These are phyloP conservation scores for Oscheius sp. DNA, from an alignment of 1,140 invertebrate genomes.

Conservation along the genomic window DNA sequence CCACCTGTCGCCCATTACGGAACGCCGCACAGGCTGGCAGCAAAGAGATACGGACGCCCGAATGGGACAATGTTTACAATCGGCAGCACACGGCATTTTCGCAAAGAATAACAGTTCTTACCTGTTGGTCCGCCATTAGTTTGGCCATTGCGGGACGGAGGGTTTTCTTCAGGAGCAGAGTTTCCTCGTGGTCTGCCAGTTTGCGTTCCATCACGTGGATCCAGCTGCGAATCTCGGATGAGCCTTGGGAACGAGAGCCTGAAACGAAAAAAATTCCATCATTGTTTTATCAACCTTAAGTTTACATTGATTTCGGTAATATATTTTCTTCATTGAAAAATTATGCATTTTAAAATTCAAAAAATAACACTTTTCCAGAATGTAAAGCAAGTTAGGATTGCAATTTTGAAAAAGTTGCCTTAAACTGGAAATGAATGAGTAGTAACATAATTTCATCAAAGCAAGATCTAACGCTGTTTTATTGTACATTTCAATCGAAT, in stretches of 20 bases:
- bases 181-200: conserved; percentile 5
- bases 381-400: too few relatives aligned
- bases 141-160: neutral
- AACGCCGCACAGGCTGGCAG: neutral
- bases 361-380: too few relatives aligned
- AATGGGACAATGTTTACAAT: too few relatives aligned
- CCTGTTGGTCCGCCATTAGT: conserved; percentile 24
- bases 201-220: conserved; percentile 8
- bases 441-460: too few relatives aligned
- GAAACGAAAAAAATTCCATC: neutral
- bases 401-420: too few relatives aligned
- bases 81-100: neutral
- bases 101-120: neutral
- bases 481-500: too few relatives aligned
- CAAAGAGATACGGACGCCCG: neutral
- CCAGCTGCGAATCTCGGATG: conserved; percentile 9
- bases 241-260: conserved; percentile 8
- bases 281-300: too few relatives aligned
- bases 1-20: conserved; percentile 6
- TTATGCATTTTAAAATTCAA: too few relatives aligned
- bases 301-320: too few relatives aligned
- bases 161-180: neutral
- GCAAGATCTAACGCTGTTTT: too few relatives aligned
- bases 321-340: too few relatives aligned
- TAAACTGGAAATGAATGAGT: too few relatives aligned